phyloP scores from a whole-genome alignment of 2,888 invertebrate genomes.

The Eristalinus sepulchralis region DNA sequence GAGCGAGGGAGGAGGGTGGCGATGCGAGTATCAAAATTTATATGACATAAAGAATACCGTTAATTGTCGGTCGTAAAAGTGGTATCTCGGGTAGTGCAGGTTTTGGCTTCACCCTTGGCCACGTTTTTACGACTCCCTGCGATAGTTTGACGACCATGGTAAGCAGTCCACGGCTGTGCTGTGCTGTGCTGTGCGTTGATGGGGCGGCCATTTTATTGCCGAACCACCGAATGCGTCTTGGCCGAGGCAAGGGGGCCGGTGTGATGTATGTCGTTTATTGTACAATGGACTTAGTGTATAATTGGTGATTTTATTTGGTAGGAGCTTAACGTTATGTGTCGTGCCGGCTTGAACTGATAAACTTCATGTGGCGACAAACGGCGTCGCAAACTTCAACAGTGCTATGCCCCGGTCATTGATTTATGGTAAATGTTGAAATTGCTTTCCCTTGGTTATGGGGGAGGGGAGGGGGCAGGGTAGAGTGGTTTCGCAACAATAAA shows the following conservation, averaged over 20 bases:
- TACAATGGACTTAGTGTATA: constrained; percentile 46
- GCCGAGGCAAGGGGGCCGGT: neutral
- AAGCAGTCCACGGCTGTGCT: too few relatives aligned
- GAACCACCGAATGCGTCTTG: neutral
- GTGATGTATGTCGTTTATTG: constrained; percentile 33
- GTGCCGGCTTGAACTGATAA: constrained; percentile 27
- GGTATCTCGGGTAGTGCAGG: constrained; percentile 53
- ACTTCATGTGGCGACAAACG: constrained; percentile 16
- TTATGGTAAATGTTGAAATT: neutral
- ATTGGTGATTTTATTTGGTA: constrained; percentile 48
- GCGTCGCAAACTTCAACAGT: constrained; percentile 14
- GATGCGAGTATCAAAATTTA: constrained; percentile 51
- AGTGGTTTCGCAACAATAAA: neutral
- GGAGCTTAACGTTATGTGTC: constrained; percentile 18
- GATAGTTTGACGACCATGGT: constrained; percentile 28
- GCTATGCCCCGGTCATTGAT: constrained; percentile 4
- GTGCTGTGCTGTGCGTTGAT: neutral
- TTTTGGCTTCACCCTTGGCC: constrained; percentile 31
- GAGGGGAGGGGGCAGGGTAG: too few relatives aligned
- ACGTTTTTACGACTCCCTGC: constrained; percentile 36
- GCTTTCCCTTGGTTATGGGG: neutral
- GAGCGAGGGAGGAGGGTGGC: neutral
- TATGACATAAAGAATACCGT: constrained; percentile 52
- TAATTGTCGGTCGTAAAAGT: constrained; percentile 58
- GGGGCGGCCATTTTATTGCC: neutral